Evolutionary conservation across 2,797 vertebrate species (phyloP).

Genomic region (Myotis findleyi): DNA sequence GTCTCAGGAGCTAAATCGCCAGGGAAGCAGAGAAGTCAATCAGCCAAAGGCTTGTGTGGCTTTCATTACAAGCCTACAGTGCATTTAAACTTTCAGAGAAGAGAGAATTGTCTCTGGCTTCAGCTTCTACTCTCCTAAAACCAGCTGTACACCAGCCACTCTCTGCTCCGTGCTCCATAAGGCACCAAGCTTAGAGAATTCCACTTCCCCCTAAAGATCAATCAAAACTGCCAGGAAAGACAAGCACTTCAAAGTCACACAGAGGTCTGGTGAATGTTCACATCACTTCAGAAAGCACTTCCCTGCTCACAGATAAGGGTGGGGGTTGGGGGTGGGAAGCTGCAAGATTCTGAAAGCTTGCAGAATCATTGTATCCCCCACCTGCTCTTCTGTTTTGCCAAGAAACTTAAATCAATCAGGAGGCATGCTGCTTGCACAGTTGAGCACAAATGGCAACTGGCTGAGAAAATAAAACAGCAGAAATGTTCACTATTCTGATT

Average conservation of each 20-base stretch:
- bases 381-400: constrained; percentile 57
- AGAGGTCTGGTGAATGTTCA: constrained; percentile 67
- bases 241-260: constrained; percentile 67
- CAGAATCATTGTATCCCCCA: not conserved
- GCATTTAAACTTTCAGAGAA: not conserved
- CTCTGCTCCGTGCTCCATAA: not conserved
- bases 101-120: not conserved
- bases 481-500: not conserved
- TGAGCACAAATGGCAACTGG: constrained; percentile 49
- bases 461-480: constrained; percentile 54
- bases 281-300: constrained; percentile 58
- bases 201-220: constrained; percentile 37
- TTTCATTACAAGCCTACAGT: not conserved
- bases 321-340: not conserved
- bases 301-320: constrained; percentile 24
- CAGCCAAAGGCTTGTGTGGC: not conserved
- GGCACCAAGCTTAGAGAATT: constrained; percentile 18
- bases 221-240: constrained; percentile 54
- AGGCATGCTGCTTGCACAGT: not conserved
- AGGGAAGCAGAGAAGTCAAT: not conserved
- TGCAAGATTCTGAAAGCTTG: not conserved
- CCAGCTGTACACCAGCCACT: constrained; percentile 46
- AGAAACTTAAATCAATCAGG: constrained; percentile 43
- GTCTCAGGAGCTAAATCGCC: not conserved
- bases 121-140: not conserved